Conservation (phyloP, 2,888 invertebrate genomes). For the Papilio elwesi region DNA sequence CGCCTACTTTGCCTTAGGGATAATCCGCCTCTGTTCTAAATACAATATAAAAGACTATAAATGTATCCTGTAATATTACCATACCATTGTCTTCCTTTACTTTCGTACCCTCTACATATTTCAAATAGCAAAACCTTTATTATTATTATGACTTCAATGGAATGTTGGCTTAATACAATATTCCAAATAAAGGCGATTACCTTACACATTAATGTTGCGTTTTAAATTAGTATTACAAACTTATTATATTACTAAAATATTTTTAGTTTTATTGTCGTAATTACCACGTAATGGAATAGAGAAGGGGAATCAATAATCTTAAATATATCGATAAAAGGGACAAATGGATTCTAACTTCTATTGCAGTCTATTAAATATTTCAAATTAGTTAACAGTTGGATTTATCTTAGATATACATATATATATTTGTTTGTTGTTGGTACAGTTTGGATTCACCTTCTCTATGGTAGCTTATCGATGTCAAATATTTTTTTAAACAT, state of each 20-base stretch:
- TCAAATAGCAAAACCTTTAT: constrained; percentile 18
- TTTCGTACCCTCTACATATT: constrained; percentile 11
- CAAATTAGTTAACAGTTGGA: not conserved
- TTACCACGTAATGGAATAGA: constrained; percentile 13
- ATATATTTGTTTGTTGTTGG: not conserved
- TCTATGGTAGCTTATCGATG: constrained; percentile 2
- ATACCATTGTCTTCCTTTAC: constrained; percentile 30
- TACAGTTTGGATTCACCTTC: constrained; percentile 5
- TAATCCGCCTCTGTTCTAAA: not conserved
- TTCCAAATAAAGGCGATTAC: constrained; percentile 10
- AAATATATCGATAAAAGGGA: constrained; percentile 24
- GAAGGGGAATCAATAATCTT: constrained; percentile 6
- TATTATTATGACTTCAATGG: constrained; percentile 1
- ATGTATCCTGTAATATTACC: constrained; percentile 8
- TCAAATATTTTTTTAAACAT: constrained; percentile 33
- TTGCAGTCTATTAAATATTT: not conserved
- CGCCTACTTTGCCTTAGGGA: too few species aligned
- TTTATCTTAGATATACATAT: not conserved
- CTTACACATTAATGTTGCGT: constrained; percentile 34
- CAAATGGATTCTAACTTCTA: constrained; percentile 1
- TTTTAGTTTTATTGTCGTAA: constrained; percentile 41
- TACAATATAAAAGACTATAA: constrained; percentile 17
- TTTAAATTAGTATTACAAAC: constrained; percentile 35
- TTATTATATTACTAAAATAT: constrained; percentile 16
- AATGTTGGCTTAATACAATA: constrained; percentile 15